phyloP scores from a whole-genome alignment of 2,888 invertebrate genomes.

The Athrips mouffetella region DNA sequence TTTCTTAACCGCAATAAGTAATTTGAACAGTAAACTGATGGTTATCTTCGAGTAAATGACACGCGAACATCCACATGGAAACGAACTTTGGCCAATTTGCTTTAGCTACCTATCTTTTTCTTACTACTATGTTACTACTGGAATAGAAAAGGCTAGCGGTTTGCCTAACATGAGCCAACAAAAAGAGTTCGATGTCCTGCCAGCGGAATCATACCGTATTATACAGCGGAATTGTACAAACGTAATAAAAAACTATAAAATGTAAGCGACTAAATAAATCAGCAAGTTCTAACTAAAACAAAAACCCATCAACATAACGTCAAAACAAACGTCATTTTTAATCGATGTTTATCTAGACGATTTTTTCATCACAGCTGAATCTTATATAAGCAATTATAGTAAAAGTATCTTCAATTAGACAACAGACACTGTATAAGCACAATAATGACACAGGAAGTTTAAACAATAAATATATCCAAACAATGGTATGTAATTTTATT shows the following conservation, averaged over 20 bases:
- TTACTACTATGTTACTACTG: background rate
- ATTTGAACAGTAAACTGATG: slow-evolving; percentile 19
- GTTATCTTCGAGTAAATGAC: slow-evolving; percentile 10
- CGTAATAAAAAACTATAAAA: slow-evolving; percentile 37
- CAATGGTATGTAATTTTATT: slow-evolving; percentile 30
- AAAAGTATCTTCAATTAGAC: slow-evolving; percentile 5
- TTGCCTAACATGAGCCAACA: slow-evolving; percentile 19
- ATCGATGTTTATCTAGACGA: background rate
- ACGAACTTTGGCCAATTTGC: background rate
- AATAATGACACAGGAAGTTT: slow-evolving; percentile 13
- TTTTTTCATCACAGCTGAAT: background rate
- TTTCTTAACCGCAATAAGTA: slow-evolving; percentile 16
- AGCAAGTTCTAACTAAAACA: background rate
- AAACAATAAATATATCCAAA: slow-evolving; percentile 17
- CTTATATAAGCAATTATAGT: background rate
- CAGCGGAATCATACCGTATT: slow-evolving; percentile 54
- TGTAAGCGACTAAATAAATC: background rate
- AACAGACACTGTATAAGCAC: slow-evolving; percentile 2
- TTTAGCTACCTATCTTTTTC: background rate
- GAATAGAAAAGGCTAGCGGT: background rate
- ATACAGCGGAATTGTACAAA: slow-evolving; percentile 58
- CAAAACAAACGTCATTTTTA: background rate
- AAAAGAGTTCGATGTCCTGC: slow-evolving; percentile 66
- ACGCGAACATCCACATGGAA: background rate
- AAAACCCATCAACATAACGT: background rate